Percentiles rank a stretch among this genome's conserved stretches.
These are phyloP conservation scores for Nomia melanderi DNA, from an alignment of 1,140 invertebrate genomes.

Conservation along the genomic window DNA sequence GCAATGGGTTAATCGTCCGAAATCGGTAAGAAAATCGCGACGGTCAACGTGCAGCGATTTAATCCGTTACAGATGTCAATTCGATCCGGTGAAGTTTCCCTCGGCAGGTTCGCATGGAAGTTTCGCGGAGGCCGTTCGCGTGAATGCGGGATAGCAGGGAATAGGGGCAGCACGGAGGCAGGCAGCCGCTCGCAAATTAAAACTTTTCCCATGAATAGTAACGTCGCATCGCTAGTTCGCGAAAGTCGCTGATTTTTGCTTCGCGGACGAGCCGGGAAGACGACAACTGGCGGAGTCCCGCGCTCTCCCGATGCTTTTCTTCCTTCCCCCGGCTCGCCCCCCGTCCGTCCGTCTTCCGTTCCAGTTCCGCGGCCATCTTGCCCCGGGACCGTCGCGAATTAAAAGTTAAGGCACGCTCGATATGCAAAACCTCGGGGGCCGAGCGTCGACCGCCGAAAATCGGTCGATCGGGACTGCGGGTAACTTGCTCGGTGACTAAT, in stretches of 20 bases:
- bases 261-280: constrained; percentile 7
- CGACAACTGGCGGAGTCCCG: background rate
- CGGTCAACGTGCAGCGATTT: constrained; percentile 2
- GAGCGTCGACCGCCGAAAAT: background rate
- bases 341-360: background rate
- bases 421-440: constrained; percentile 46
- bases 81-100: background rate
- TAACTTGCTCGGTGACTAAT: background rate
- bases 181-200: constrained; percentile 61
- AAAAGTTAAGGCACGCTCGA: constrained; percentile 51
- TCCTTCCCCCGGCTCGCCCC: background rate
- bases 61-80: background rate
- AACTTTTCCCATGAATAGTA: constrained; percentile 72
- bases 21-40: background rate
- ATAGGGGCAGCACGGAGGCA: background rate
- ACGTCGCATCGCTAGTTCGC: constrained; percentile 32
- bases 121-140: constrained; percentile 7
- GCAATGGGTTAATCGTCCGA: background rate
- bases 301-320: constrained; percentile 2
- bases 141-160: background rate
- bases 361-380: background rate
- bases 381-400: constrained; percentile 19
- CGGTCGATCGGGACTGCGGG: background rate
- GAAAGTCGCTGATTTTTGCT: constrained; percentile 65
- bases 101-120: background rate